phyloP scores from a whole-genome alignment of 2,113 vertebrate species.

The Butorides virescens region DNA sequence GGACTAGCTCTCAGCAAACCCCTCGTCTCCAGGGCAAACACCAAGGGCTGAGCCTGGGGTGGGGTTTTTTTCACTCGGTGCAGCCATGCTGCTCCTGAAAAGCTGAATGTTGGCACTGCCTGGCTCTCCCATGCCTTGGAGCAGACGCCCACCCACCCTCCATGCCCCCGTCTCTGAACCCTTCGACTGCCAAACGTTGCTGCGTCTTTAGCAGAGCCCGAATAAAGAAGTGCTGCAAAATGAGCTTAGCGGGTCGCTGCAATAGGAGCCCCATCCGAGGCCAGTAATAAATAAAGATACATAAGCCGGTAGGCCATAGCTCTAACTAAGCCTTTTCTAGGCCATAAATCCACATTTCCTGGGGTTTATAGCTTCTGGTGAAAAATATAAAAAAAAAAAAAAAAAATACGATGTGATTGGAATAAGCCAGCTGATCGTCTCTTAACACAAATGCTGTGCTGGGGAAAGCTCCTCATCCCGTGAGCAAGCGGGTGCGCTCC shows the following conservation, averaged over 20 bases:
- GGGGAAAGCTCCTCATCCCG: background rate
- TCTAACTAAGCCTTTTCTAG: conserved; percentile 55
- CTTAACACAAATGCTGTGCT: background rate
- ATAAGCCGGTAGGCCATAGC: conserved; percentile 41
- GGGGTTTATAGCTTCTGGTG: conserved; percentile 57
- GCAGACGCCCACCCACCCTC: accelerated
- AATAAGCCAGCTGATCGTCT: background rate
- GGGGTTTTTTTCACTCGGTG: background rate
- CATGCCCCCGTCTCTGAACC: background rate
- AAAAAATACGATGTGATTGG: background rate
- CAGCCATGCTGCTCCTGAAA: background rate
- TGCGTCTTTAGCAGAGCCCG: background rate
- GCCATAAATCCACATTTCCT: conserved; percentile 65
- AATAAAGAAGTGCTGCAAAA: conserved; percentile 7
- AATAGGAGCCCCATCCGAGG: conserved; percentile 27
- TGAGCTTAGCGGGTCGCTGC: background rate
- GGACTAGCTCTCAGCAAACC: background rate
- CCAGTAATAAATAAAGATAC: conserved; percentile 38
- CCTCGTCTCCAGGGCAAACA: background rate
- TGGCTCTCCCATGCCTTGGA: background rate
- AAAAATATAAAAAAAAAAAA: background rate
- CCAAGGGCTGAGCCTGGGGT: accelerated
- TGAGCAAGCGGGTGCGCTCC: too few species aligned
- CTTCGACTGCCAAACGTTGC: background rate
- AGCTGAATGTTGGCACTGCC: background rate